Evolutionary conservation across 1,140 invertebrate genomes (phyloP).

Genomic region (Leptinotarsa undecemlineata): DNA sequence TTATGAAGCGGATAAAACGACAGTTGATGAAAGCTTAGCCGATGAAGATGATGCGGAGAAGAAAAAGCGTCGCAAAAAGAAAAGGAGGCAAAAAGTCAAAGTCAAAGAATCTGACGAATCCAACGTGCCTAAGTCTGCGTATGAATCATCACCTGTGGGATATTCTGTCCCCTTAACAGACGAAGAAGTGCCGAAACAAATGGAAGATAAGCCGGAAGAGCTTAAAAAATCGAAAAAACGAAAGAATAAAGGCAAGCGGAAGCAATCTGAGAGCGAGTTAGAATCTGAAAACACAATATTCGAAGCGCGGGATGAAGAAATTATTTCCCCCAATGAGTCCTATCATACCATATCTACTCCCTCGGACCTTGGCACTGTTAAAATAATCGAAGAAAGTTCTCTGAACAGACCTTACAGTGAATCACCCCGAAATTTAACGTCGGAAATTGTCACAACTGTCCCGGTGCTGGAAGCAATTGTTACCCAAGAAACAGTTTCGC

Average conservation of each 20-base stretch:
- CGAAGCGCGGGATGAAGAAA: slow-evolving; percentile 50
- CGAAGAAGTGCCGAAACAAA: slow-evolving; percentile 43
- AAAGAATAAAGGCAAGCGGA: slow-evolving; percentile 37
- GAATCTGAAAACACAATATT: slow-evolving; percentile 44
- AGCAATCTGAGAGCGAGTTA: slow-evolving; percentile 41
- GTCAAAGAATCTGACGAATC: slow-evolving; percentile 54
- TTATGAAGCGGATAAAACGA: slow-evolving; percentile 64
- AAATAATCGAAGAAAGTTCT: slow-evolving; percentile 67
- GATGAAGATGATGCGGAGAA: slow-evolving; percentile 52
- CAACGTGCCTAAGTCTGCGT: slow-evolving; percentile 53
- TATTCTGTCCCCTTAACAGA: slow-evolving; percentile 52
- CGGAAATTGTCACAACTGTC: slow-evolving; percentile 62
- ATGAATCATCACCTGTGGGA: slow-evolving; percentile 49
- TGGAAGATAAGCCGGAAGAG: slow-evolving; percentile 54
- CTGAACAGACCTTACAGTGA: slow-evolving; percentile 55
- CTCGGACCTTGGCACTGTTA: slow-evolving; percentile 62
- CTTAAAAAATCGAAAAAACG: slow-evolving; percentile 51
- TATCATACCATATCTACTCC: slow-evolving; percentile 62
- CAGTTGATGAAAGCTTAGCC: slow-evolving; percentile 60
- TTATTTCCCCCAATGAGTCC: slow-evolving; percentile 57
- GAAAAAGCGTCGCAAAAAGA: slow-evolving; percentile 59
- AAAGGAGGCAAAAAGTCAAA: slow-evolving; percentile 60
- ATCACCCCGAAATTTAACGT: slow-evolving; percentile 53
- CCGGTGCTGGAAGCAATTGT: slow-evolving; percentile 63
- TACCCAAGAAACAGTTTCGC: slow-evolving; percentile 57